Base-by-base conservation (phyloP, 1,140 invertebrate genomes). In the Drosophila repletoides region DNA sequence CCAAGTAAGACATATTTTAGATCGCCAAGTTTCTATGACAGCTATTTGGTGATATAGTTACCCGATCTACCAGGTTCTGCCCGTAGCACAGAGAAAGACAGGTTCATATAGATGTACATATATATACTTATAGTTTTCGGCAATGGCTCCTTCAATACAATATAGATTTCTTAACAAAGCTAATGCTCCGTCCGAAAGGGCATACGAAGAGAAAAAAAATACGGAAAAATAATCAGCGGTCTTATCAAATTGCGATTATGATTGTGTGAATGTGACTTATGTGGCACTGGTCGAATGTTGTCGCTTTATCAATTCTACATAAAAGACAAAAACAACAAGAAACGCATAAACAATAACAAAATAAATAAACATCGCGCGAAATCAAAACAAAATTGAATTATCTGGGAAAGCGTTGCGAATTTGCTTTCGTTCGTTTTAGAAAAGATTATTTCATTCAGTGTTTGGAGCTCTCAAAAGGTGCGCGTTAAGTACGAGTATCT, bases 331-430 rank as follows among this genome's bases (percentile, higher is more conserved):
- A 29, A 15, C 34, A 58, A 36, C 2, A 29, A 58, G 17, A 65
- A 53, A n/a, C 28, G 14, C 29, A 49, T 7, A 49, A 48, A 28
- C 15, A 49, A 49, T 31, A 49, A 29, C 19, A 21, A 12, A 24
- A 14, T 21, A 41, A 12, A 55, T 10, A 28, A 45, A 29, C 24
- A 46, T 45, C 33, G 49, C 34, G 59, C 48, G 56, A 79, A 81
- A 84, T 67, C 79, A 77, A 77, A 84, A 77, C 74, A 77, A 77
- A 75, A 71, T 79, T 72, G 61, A 79, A 84, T 84, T 79, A 83
- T 77, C 79, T 77, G 65, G 69, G 74, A 84, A 84, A 59, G 75
- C 66, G 63, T 64, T 79, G 79, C 80, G 63, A 86, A 86, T 80
- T 84, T 86, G 43, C 59, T 53, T 79, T 79, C 15, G 31, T 73